Percentiles rank a stretch among this genome's conserved stretches.
These are phyloP conservation scores for Microtus richardsoni DNA, from an alignment of 2,113 vertebrate genomes.

Conservation along the genomic window DNA sequence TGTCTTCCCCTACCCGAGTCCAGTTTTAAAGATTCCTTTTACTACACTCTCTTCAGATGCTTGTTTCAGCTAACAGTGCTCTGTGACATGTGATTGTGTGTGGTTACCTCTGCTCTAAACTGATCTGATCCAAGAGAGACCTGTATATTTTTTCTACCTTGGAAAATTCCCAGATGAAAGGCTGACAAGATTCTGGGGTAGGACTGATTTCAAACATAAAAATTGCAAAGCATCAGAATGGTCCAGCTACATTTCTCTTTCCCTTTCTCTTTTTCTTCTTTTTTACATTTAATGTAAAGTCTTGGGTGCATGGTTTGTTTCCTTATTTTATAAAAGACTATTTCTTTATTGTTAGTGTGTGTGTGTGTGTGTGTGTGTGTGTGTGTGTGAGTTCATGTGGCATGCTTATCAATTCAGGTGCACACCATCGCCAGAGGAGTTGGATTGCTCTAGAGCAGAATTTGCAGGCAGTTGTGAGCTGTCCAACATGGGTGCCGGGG, in stretches of 20 bases:
- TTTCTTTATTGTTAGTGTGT: background rate
- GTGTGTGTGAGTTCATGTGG: no score
- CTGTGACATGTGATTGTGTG: background rate
- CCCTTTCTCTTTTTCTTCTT: background rate
- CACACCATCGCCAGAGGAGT: background rate
- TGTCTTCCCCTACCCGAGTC: no score
- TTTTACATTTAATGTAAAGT: background rate
- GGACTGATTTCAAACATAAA: constrained; percentile 65
- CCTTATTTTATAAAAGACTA: background rate
- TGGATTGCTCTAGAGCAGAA: background rate
- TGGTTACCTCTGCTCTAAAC: background rate
- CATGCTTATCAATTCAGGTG: background rate
- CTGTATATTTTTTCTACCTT: constrained; percentile 59
- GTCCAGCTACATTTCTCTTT: background rate
- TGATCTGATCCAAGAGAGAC: constrained; percentile 18
- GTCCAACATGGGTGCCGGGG: background rate
- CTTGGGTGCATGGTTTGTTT: constrained; percentile 23
- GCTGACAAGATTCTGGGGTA: background rate
- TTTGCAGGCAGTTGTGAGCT: background rate
- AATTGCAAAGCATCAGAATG: constrained; percentile 42
- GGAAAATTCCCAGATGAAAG: constrained; percentile 5
- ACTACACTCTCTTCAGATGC: background rate
- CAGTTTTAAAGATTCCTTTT: background rate
- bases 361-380: background rate
- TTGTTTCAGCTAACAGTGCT: background rate